Percentiles rank a stretch among this genome's conserved stretches.
Conservation (phyloP, 2,888 invertebrate species). For the Agrypnus murinus region DNA sequence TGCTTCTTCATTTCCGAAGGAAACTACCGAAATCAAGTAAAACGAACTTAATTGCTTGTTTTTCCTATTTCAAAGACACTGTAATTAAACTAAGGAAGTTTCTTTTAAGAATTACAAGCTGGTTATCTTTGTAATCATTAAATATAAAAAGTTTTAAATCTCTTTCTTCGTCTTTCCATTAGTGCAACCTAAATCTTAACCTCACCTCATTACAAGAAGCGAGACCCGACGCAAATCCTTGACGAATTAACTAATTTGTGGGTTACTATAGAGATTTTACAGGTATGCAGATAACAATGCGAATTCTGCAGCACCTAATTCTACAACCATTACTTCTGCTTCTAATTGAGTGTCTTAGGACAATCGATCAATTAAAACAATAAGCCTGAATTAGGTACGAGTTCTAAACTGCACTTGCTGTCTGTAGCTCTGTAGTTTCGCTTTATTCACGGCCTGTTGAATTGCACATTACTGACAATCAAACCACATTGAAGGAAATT, state of each 20-base stretch:
- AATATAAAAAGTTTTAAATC: neutral
- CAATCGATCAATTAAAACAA: slow-evolving; percentile 31
- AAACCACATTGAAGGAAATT: neutral
- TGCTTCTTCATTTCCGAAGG: no score
- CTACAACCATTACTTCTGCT: neutral
- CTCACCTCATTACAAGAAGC: slow-evolving; percentile 1
- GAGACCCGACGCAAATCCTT: slow-evolving; percentile 11
- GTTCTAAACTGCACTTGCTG: slow-evolving; percentile 4
- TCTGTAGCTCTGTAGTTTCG: neutral
- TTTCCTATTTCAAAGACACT: no score
- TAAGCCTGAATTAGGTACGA: slow-evolving; percentile 3
- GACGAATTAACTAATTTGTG: slow-evolving; percentile 17
- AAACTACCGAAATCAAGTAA: no score
- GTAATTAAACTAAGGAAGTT: no score
- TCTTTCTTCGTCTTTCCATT: neutral
- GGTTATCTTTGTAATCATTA: neutral
- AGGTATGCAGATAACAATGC: slow-evolving; percentile 33
- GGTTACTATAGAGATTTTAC: slow-evolving; percentile 4
- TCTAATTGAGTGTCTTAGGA: slow-evolving; percentile 26
- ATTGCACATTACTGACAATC: slow-evolving; percentile 12
- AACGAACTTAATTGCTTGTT: no score
- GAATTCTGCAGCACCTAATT: slow-evolving; percentile 18
- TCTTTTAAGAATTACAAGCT: no score
- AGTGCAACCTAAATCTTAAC: neutral
- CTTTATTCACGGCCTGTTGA: slow-evolving; percentile 6